Evolutionary conservation across 1,140 invertebrate species (phyloP), one percentile per base, ranked within the genome.

Genomic region (Bombus confusus): DNA sequence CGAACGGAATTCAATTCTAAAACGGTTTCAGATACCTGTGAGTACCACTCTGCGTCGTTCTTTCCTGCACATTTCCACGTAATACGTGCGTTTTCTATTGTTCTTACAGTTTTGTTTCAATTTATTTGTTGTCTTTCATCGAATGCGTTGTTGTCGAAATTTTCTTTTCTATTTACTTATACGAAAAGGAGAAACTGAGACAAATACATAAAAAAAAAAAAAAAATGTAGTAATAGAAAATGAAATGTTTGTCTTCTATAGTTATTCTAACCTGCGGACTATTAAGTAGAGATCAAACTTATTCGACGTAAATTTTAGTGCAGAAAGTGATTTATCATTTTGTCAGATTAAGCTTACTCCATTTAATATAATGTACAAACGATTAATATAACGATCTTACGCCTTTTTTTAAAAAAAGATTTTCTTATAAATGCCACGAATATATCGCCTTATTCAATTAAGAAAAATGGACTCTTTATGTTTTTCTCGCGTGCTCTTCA

Each of bases 1-100:
- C 57, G 34, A 59, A 9, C 31, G 25, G 9, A 76, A 73, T 73
- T 43, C 6, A 66, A 80, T 80, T 80, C 28, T 22, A 18, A 15
- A 85, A 85, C 64, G 28, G n/a, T 39, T 15, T 79, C 66, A 66
- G 39, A 79, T n/a, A 47, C 9, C n/a, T 34, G 31, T 76, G 72
- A 66, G n/a, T 57, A 62, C 18, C 10, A 52, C 37, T 57, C 28
- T n/a, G 34, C 28, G 41, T 62, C n/a, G 43, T 34, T 57, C 47
- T 52, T 39, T 12, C 78, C 22, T 8, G 6, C 5, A 8, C 15
- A 9, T 80, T 41, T 41, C 3, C 52, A 22, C 4, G 37, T 10
- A 76, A 57, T n/a, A 1, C 18, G 18, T 1, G 34, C 43, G 22
- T 57, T 75, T 52, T 34, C 8, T 52, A 6, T 18, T n/a, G 8